A percentile compares a stretch with the other conserved stretches of the same genome.
phyloP scores from a whole-genome alignment of 2,888 invertebrate species.

The Andrena haemorrhoa region DNA sequence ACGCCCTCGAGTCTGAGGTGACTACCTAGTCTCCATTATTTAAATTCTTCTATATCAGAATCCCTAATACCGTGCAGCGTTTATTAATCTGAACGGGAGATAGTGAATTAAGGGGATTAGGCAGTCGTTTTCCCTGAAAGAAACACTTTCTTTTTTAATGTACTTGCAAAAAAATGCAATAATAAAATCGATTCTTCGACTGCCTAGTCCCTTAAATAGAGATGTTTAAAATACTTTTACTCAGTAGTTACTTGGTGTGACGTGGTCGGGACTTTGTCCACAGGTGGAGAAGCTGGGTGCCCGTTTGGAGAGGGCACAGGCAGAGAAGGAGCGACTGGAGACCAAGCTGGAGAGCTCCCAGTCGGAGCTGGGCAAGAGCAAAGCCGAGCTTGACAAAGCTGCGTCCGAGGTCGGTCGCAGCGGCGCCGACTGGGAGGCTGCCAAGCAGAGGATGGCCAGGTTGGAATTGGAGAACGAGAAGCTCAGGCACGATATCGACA shows the following conservation, averaged over 20 bases:
- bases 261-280: neutral
- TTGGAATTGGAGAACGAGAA: constrained; percentile 96
- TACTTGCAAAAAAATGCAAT: too few relatives aligned
- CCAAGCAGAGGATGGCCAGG: constrained; percentile 92
- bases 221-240: too few relatives aligned
- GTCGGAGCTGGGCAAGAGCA: constrained; percentile 96
- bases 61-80: too few relatives aligned
- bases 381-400: constrained; percentile 96
- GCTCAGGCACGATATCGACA: constrained; percentile 93
- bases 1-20: constrained; percentile 94
- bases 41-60: too few relatives aligned
- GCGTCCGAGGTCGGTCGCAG: constrained; percentile 95
- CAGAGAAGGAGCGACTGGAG: constrained; percentile 96
- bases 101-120: too few relatives aligned
- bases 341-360: constrained; percentile 96
- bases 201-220: too few relatives aligned
- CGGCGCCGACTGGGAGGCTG: constrained; percentile 95
- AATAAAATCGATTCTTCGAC: too few relatives aligned
- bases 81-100: too few relatives aligned
- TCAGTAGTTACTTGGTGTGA: neutral
- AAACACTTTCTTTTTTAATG: too few relatives aligned
- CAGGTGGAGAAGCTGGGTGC: constrained; percentile 93
- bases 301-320: constrained; percentile 94
- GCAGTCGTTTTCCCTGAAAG: too few relatives aligned
- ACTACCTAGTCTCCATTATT: constrained; percentile 8